phyloP scores from a whole-genome alignment of 2,113 vertebrate genomes.

The Dolichallabes microphthalmus region DNA sequence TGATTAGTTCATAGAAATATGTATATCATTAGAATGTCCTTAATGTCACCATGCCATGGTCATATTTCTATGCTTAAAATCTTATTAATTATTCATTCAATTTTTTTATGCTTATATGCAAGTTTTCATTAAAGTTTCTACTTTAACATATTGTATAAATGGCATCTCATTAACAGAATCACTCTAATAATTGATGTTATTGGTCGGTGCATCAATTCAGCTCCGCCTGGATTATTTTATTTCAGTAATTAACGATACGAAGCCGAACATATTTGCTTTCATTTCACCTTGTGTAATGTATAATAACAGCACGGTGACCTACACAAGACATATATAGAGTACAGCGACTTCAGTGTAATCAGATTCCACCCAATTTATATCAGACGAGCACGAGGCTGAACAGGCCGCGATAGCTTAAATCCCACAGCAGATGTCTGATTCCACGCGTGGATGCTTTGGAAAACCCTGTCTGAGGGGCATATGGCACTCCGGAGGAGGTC shows the following conservation, averaged over 20 bases:
- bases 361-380: constrained; percentile 27
- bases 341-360: constrained; percentile 24
- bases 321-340: neutral
- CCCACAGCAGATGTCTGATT: constrained; percentile 53
- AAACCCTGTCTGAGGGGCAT: constrained; percentile 51
- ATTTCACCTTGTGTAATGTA: constrained; percentile 26
- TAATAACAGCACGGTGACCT: constrained; percentile 12
- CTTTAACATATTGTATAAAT: neutral
- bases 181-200: neutral
- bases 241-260: constrained; percentile 6
- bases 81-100: too few relatives aligned
- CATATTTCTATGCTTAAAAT: too few relatives aligned
- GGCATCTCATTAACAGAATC: neutral
- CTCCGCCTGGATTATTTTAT: neutral
- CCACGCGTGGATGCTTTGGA: constrained; percentile 50
- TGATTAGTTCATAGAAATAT: neutral
- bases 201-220: neutral
- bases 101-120: too few relatives aligned
- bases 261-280: neutral
- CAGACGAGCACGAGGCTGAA: constrained; percentile 37
- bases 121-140: too few relatives aligned
- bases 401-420: constrained; percentile 44
- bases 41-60: neutral
- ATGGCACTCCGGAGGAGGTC: constrained; percentile 42
- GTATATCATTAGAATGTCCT: neutral